Evolutionary conservation across 2,797 vertebrate species (phyloP), one percentile per base, ranked within the genome.

Genomic region (Eulemur rubriventer): DNA sequence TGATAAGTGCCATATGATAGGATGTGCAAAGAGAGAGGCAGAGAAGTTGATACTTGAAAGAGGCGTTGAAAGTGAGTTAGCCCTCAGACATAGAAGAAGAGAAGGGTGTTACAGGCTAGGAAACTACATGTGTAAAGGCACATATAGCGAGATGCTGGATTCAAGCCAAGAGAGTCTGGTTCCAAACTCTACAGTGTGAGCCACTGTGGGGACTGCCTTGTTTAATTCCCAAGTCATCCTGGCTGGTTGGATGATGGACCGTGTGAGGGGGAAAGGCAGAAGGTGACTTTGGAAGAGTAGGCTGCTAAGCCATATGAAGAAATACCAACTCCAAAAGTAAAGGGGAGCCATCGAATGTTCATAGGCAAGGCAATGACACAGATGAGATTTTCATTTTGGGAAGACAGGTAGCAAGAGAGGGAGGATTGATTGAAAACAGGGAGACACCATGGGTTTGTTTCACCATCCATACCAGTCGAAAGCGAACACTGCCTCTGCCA

Each of bases 291-390:
- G 38, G 65, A 87, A 96, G 2, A 6, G 14, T 4, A 90, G 33
- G 10, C n/a, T 88, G 26, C 18, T 82, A 69, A 76, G 73, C 7
- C 48, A 52, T 78, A 55, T 24, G 33, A 97, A 94, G 52, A 52
- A 85, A 94, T 84, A 75, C 35, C 85, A 73, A 94, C 70, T 89
- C 26, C 61, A 65, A 84, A 94, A 96, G 67, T 28, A 72, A 87
- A 94, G 89, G 26, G 59, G 43, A 89, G 46, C 35, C 41, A n/a
- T 81, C 0, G 0, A 94, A 92, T 30, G 52, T 80, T 93, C 28
- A 9, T 67, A 67, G 41, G 28, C 41, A 76, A 79, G 28, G 46
- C 84, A 82, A 55, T 70, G n/a, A 87, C 48, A 84, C 50, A 59
- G 50, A 72, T 59, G 46, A 90, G 57, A 92, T 65, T 88, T 67